Conservation (phyloP, 2,888 invertebrate species). For the Chalcis sispes region DNA sequence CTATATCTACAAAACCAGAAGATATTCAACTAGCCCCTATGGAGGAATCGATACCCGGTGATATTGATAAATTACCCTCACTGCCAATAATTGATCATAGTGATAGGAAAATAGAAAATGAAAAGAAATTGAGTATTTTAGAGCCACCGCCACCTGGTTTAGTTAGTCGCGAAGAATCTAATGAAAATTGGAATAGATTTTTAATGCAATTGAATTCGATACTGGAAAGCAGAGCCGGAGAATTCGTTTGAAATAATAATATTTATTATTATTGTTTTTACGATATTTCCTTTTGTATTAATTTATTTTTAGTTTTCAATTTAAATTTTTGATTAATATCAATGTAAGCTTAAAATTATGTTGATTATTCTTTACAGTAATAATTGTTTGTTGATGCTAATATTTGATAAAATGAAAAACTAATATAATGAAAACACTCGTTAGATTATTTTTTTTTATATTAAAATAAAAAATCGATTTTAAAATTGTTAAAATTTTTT, state of each 20-base stretch:
- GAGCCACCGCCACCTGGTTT: constrained; percentile 73
- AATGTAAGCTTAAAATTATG: too few species aligned
- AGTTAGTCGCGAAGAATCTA: constrained; percentile 74
- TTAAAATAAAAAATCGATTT: too few species aligned
- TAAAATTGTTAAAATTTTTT: too few species aligned
- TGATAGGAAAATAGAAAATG: constrained; percentile 58
- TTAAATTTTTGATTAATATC: too few species aligned
- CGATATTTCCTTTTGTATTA: background rate
- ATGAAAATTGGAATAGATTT: constrained; percentile 78
- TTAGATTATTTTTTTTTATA: too few species aligned
- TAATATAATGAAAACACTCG: too few species aligned
- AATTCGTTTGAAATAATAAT: constrained; percentile 74
- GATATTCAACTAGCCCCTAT: constrained; percentile 66
- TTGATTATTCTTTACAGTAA: too few species aligned
- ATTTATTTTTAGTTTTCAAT: background rate
- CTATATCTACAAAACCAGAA: constrained; percentile 70
- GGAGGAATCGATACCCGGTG: constrained; percentile 62
- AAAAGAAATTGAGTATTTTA: constrained; percentile 72
- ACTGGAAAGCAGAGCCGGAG: constrained; percentile 76
- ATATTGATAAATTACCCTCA: constrained; percentile 68
- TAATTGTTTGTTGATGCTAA: too few species aligned
- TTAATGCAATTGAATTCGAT: constrained; percentile 77
- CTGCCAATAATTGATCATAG: constrained; percentile 66
- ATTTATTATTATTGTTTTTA: background rate
- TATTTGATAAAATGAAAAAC: too few species aligned